Evolutionary conservation across 2,888 invertebrate species (phyloP).

Genomic region (Oscheius onirici): DNA sequence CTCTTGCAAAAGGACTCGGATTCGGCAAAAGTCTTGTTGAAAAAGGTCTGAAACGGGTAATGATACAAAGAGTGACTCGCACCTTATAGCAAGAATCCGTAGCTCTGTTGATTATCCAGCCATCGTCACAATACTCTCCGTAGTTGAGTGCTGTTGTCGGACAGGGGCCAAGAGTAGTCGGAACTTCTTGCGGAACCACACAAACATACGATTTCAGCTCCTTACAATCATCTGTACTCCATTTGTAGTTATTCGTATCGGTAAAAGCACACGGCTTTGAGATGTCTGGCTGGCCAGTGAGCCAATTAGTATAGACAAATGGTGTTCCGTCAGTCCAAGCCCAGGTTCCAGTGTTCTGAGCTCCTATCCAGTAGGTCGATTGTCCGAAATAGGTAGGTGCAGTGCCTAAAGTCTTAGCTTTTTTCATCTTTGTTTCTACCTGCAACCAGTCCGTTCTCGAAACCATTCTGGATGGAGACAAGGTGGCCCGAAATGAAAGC

Average conservation of each 20-base stretch:
- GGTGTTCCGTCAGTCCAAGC: conserved; percentile 24
- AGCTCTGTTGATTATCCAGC: not conserved
- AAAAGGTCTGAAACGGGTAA: not conserved
- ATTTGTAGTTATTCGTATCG: not conserved
- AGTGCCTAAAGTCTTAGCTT: not conserved
- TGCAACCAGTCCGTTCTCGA: conserved; percentile 21
- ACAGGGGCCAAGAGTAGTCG: conserved; percentile 14
- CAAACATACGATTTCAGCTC: conserved; percentile 9
- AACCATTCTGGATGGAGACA: conserved; percentile 21
- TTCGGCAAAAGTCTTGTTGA: conserved; percentile 5
- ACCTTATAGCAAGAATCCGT: conserved; percentile 22
- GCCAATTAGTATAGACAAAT: conserved; percentile 15
- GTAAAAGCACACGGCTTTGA: not conserved
- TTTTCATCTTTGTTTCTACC: not conserved
- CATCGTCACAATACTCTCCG: conserved; percentile 13
- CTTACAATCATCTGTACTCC: not conserved
- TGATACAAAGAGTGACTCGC: not conserved
- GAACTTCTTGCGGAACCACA: conserved; percentile 17
- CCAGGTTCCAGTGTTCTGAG: not conserved
- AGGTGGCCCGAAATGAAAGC: conserved; percentile 14
- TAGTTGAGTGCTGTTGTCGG: not conserved
- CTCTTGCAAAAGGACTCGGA: conserved; percentile 1
- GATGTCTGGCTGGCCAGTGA: conserved; percentile 5
- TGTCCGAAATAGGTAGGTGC: conserved; percentile 6
- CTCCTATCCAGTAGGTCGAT: conserved; percentile 17